Base-by-base conservation (phyloP, 2,113 vertebrate species). In the Echinops telfairi region DNA sequence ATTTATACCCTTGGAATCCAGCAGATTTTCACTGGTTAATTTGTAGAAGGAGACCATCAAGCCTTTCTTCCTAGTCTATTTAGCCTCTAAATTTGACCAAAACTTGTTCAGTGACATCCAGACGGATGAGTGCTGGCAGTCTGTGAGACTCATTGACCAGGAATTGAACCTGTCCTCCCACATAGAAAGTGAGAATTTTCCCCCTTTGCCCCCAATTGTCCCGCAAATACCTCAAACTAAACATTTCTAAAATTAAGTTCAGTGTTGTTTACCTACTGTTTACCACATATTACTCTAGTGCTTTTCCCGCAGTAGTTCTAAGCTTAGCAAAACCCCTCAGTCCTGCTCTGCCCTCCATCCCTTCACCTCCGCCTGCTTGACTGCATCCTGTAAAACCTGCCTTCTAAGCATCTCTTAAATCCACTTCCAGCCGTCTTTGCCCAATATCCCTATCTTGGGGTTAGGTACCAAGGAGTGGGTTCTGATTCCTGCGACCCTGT, bases 231-330 rank as follows among this genome's bases (percentile, higher is more conserved):
- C 25, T 93, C 23, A 83, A 10, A 53, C 47, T 53, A 31, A 96
- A 83, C 88, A 71, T 64, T 17, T 84, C n/a, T 64, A 68, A 62
- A 94, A 58, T 78, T 64, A 64, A 87, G 83, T 77, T 68, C 25
- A 70, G 0, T 79, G n/a, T 60, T 79, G n/a, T 60, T 66, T 9
- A 12, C 16, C 11, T 3, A 66, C 2, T 77, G 11, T 23, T 11
- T 88, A 22, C 15, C 60, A 7, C 20, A 36, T 68, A 53, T 53
- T 6, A 53, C 47, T 14, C 47, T 11, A 53, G 47, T 53, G 47
- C 47, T 11, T 53, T 53, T 53, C 10, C 47, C 12, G 47, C 47
- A 53, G 47, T 53, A 11, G 47, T 53, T 53, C 12, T 53, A 53
- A 53, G 5, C 47, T 53, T 53, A 53, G 47, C 47, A 53, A 53